phyloP scores from a whole-genome alignment of 2,888 invertebrate genomes.

The Pammene fasciana region DNA sequence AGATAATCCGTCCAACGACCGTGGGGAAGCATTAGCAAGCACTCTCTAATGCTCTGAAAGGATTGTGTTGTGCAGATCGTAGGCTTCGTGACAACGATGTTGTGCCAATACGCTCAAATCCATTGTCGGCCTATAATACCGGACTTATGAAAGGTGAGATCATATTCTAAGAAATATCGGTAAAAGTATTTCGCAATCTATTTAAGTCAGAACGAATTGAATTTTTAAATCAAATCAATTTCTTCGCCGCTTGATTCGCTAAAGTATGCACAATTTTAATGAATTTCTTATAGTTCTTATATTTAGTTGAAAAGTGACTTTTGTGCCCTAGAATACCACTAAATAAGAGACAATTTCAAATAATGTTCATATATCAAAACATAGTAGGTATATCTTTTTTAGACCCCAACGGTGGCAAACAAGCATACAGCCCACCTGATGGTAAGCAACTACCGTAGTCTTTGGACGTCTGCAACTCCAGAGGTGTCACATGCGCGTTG shows the following conservation, averaged over 20 bases:
- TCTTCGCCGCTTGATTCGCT: slow-evolving; percentile 61
- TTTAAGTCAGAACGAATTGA: slow-evolving; percentile 45
- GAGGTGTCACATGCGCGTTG: too few relatives aligned
- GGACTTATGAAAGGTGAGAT: slow-evolving; percentile 12
- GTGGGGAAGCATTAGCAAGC: slow-evolving; percentile 60
- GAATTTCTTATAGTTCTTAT: slow-evolving; percentile 53
- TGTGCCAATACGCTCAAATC: slow-evolving; percentile 52
- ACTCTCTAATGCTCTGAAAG: slow-evolving; percentile 66
- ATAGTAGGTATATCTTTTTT: too few relatives aligned
- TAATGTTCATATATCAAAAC: background rate
- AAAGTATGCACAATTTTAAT: slow-evolving; percentile 58
- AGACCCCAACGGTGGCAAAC: too few relatives aligned
- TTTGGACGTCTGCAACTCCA: too few relatives aligned
- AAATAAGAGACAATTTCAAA: slow-evolving; percentile 47
- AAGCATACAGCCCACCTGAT: too few relatives aligned
- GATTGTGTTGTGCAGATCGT: slow-evolving; percentile 64
- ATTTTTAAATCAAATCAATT: slow-evolving; percentile 42
- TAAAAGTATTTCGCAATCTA: slow-evolving; percentile 51
- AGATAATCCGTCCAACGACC: slow-evolving; percentile 54
- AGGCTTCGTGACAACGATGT: slow-evolving; percentile 65
- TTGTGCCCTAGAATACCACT: slow-evolving; percentile 46
- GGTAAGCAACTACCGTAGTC: too few relatives aligned
- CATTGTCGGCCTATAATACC: slow-evolving; percentile 26
- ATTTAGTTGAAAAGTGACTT: slow-evolving; percentile 51
- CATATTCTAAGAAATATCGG: slow-evolving; percentile 11